phyloP scores from a whole-genome alignment of 2,888 invertebrate species.

The Dusona sp. region DNA sequence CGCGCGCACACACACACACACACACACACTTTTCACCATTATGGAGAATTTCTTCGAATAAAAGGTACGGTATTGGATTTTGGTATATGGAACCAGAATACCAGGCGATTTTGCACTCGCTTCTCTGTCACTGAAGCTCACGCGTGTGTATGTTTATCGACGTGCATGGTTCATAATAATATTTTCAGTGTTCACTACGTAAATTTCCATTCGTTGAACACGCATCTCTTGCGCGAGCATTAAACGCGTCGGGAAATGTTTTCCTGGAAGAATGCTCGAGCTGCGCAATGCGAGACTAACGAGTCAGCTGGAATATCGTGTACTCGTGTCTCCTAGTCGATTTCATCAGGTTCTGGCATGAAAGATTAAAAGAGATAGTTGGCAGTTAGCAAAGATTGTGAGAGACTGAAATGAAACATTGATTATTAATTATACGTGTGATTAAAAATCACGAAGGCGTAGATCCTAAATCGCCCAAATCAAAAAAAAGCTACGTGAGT shows the following conservation, averaged over 20 bases:
- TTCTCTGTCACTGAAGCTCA: background rate
- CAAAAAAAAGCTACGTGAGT: background rate
- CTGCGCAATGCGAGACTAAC: conserved; percentile 3
- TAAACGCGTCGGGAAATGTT: background rate
- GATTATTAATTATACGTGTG: conserved; percentile 25
- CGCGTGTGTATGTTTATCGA: conserved; percentile 1
- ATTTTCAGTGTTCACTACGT: conserved; percentile 20
- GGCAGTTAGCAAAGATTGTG: background rate
- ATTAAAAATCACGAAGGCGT: background rate
- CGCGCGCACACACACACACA: background rate
- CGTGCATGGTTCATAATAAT: background rate
- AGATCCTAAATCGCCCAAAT: background rate
- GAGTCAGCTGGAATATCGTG: conserved; percentile 11
- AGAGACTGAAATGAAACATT: background rate
- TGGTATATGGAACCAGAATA: conserved; percentile 47
- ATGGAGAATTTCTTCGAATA: conserved; percentile 24
- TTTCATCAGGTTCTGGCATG: background rate
- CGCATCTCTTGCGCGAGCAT: background rate
- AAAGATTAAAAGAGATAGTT: too few species aligned
- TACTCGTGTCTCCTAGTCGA: background rate
- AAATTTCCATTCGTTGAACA: conserved; percentile 39
- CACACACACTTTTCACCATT: too few species aligned
- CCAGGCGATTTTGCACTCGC: conserved; percentile 45
- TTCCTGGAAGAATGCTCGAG: conserved; percentile 10
- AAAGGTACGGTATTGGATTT: conserved; percentile 54